These are phyloP conservation scores for Hololepta plana DNA, from an alignment of 2,888 invertebrate species.

Conservation along the genomic window DNA sequence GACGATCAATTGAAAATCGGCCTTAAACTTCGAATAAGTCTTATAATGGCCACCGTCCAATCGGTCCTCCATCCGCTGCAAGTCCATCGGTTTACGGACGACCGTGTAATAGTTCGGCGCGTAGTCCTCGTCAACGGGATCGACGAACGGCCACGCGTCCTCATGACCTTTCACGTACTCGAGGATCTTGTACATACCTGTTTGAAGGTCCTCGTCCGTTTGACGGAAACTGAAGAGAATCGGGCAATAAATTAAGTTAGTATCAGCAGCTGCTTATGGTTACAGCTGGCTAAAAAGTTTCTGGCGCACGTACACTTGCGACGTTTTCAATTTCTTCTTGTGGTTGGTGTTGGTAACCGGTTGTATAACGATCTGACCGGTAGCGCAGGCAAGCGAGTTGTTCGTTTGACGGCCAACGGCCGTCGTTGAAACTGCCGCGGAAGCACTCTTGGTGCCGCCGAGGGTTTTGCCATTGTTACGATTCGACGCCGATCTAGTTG, in stretches of 20 bases:
- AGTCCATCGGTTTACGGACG: conserved; percentile 68
- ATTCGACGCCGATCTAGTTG: conserved; percentile 3
- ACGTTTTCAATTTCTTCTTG: conserved; percentile 44
- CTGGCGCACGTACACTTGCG: conserved; percentile 43
- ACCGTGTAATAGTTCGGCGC: conserved; percentile 72
- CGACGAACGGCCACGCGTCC: conserved; percentile 89
- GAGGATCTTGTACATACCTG: conserved; percentile 82
- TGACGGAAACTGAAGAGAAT: conserved; percentile 45
- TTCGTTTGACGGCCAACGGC: conserved; percentile 64
- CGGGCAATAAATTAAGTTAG: too few species aligned
- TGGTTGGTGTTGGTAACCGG: conserved; percentile 23
- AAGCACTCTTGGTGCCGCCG: background rate
- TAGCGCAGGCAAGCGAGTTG: conserved; percentile 68
- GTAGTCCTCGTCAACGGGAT: conserved; percentile 83
- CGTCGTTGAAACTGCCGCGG: conserved; percentile 9
- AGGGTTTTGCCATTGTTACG: conserved; percentile 7
- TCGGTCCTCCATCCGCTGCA: conserved; percentile 73
- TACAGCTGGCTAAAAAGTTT: background rate
- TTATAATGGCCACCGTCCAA: conserved; percentile 66
- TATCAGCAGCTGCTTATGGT: too few species aligned
- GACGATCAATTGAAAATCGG: conserved; percentile 80
- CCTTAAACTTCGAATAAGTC: conserved; percentile 61
- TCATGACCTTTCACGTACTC: conserved; percentile 74
- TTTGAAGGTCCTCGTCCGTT: conserved; percentile 69
- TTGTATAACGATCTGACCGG: conserved; percentile 66